Evolutionary conservation across 1,140 invertebrate genomes (phyloP).

Genomic region (Drosophila paulistorum): DNA sequence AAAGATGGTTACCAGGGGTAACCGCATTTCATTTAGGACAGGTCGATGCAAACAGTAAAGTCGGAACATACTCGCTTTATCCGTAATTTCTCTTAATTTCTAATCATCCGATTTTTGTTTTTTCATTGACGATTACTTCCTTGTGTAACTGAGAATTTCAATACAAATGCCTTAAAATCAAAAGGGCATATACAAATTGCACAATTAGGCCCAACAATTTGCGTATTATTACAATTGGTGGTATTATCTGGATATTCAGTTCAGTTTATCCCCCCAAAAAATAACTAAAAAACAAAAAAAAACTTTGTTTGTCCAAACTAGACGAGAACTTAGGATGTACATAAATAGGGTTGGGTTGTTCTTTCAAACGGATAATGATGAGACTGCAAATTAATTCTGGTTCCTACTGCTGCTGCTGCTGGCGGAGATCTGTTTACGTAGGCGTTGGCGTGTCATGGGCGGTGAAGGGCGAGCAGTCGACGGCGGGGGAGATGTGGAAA

Average conservation of each 20-base stretch:
- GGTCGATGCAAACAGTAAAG: no score
- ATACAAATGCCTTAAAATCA: slow-evolving; percentile 8
- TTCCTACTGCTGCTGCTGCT: slow-evolving; percentile 45
- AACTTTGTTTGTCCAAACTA: not conserved
- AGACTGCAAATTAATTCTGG: slow-evolving; percentile 5
- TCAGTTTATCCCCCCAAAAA: slow-evolving; percentile 4
- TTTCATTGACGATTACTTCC: slow-evolving; percentile 20
- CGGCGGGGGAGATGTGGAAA: slow-evolving; percentile 31
- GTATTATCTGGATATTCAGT: slow-evolving; percentile 5
- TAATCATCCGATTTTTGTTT: slow-evolving; percentile 14
- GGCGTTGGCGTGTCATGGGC: slow-evolving; percentile 70
- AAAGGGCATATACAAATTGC: slow-evolving; percentile 1
- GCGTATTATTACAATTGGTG: slow-evolving; percentile 33
- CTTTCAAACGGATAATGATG: slow-evolving; percentile 18
- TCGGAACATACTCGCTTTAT: no score
- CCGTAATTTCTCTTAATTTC: no score
- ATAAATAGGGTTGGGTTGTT: slow-evolving; percentile 18
- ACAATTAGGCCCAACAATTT: slow-evolving; percentile 3
- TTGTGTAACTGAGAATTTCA: not conserved
- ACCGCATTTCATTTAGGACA: no score
- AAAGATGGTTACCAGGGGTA: not conserved
- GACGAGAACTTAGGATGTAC: not conserved
- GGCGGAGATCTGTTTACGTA: slow-evolving; percentile 71
- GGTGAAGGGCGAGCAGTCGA: slow-evolving; percentile 47
- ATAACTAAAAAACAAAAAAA: not conserved